Evolutionary conservation across 2,113 vertebrate species (phyloP), one percentile per base, ranked within the genome.

Genomic region (Balaeniceps rex): DNA sequence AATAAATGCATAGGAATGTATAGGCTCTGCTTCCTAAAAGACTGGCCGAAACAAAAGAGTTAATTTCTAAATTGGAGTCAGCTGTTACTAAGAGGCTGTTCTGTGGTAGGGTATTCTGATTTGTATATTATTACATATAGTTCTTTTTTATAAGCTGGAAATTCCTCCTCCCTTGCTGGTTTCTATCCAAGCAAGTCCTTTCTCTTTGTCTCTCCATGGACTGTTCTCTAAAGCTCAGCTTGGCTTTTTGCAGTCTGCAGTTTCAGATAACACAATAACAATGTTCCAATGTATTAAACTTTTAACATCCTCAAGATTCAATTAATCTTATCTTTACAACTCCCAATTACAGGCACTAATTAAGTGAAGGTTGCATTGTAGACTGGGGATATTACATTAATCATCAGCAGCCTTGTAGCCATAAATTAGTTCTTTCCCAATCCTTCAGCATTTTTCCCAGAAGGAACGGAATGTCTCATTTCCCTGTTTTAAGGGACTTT

Each of bases 241-340:
- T 47, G 26, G 76, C 44, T 40, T 96, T 92, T 84, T 60, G 91
- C 94, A 58, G 93, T 42, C 97, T 98, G 98, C 78, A 69, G 90
- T 89, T 95, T 61, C 92, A 11, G 98, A 98, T 98, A 98, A 97
- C 96, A 72, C 95, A 93, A 69, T 83, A 97, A 90, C 97, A 92
- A 7, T 80, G 71, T 96, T 97, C 88, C 95, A 82, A 95, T 19
- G 72, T 95, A 96, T 98, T 98, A 97, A 97, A 98, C 97, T 98
- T 98, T 97, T 95, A 98, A 97, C 98, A 97, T 97, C 96, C 97
- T 93, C 95, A 83, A 97, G 97, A 98, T 98, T 98, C 98, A 98
- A 98, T 98, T 98, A 98, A 98, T 98, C 98, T 98, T 98, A 98
- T 98, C 98, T 98, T 98, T 98, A 98, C 97, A 98, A 98, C 98